These are phyloP conservation scores for Gadus macrocephalus DNA, from an alignment of 2,113 vertebrate species.

Conservation along the genomic window DNA sequence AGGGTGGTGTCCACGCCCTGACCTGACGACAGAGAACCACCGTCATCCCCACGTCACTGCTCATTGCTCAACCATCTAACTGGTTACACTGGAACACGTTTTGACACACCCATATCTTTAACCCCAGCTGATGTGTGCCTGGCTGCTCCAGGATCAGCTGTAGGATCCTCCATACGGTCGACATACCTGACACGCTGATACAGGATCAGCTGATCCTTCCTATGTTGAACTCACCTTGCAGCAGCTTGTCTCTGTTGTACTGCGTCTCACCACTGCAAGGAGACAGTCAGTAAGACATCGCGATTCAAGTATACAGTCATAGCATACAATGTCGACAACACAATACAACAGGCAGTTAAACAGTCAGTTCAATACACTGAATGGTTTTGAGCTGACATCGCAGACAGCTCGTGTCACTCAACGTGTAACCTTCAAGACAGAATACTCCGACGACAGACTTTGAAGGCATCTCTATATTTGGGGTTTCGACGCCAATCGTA, in stretches of 20 bases:
- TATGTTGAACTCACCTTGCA: constrained; percentile 79
- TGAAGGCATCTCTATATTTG: too few relatives aligned
- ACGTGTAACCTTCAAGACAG: not conserved
- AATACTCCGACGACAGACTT: not conserved
- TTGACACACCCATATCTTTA: not conserved
- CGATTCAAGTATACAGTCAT: not conserved
- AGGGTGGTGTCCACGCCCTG: constrained; percentile 87
- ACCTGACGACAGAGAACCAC: constrained; percentile 65
- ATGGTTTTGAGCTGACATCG: not conserved
- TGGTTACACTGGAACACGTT: not conserved
- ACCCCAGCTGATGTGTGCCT: not conserved
- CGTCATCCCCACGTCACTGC: not conserved
- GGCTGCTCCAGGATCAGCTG: not conserved
- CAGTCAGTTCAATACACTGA: not conserved
- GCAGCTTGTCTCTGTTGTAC: constrained; percentile 89
- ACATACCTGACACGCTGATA: not conserved
- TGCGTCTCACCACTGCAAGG: constrained; percentile 85
- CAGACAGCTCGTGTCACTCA: not conserved
- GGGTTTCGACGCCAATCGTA: too few relatives aligned
- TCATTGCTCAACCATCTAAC: not conserved
- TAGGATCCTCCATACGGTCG: too few relatives aligned
- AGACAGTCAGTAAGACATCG: constrained; percentile 4
- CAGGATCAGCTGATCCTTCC: too few relatives aligned
- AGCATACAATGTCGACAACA: not conserved
- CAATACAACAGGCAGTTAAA: not conserved